Base-by-base conservation (phyloP, 2,113 vertebrate species). In the Falco punctatus region DNA sequence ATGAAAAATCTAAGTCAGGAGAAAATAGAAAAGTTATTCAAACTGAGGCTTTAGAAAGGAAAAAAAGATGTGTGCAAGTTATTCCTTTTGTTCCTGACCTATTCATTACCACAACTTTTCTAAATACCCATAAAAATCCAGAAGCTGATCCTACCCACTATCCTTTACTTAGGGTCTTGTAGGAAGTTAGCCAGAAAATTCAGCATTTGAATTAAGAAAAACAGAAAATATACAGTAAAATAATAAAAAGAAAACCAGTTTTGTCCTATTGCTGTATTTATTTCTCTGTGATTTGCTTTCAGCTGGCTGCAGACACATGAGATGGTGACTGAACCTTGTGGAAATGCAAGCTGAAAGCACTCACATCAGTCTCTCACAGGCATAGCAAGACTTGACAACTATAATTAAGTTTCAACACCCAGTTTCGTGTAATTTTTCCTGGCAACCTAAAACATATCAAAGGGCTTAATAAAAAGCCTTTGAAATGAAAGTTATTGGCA, bases 401-500 rank as follows among this genome's bases (percentile, higher is more conserved):
- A 42, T 72, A 64, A 59, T 79, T 86, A 88, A 61, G 15, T 81
- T 92, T 90, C 90, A 94, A 38, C 20, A 73, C 38, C 6, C 64
- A 70, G 30, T 86, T 96, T 61, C 59, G 33, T n/a, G n/a, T 52
- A 54, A 42, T 73, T 88, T 94, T 93, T 93, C 78, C 59, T 90
- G 48, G 40, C 42, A 92, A 90, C 3, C 1, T 70, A 82, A 77
- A 83, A 77, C 14, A 55, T 58, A 62, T 13, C 59, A 77, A 78
- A 74, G 10, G 28, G 69, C 27, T 82, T 84, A 59, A 90, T 21
- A 48, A 71, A 88, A 74, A 70, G 55, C 13, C 22, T 90, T 95
- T 93, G 62, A 90, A 92, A 79, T 55, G 4, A 70, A 88, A 86
- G 35, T 80, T 85, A 64, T 30, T 95, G 67, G 22, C 52, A 86